Conservation (phyloP, 2,888 invertebrate genomes). For the Macaria notata region DNA sequence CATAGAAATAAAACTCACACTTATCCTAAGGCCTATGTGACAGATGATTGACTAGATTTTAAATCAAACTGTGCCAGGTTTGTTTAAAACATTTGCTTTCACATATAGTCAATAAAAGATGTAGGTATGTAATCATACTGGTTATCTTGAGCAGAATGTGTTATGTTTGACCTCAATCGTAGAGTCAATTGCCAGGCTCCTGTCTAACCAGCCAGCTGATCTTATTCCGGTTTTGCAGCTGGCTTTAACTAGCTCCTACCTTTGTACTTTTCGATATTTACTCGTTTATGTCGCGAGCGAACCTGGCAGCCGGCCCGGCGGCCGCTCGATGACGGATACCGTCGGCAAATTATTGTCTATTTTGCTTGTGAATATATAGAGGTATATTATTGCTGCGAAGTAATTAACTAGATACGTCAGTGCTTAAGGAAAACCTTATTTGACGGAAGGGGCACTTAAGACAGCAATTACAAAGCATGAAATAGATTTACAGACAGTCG, state of each 20-base stretch:
- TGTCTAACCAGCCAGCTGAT: conserved; percentile 40
- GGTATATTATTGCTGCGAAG: no score
- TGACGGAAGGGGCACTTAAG: no score
- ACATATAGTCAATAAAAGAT: background rate
- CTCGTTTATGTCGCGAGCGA: conserved; percentile 1
- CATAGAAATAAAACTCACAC: no score
- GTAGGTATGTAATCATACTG: conserved; percentile 1
- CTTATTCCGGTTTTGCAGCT: conserved; percentile 51
- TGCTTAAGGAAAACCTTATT: no score
- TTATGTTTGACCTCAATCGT: conserved; percentile 17
- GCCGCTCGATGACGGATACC: background rate
- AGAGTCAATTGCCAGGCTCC: conserved; percentile 19
- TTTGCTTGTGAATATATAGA: no score
- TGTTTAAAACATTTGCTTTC: no score
- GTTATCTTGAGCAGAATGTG: conserved; percentile 9
- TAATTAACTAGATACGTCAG: no score
- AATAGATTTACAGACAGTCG: no score
- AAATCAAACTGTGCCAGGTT: no score
- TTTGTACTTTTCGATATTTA: conserved; percentile 10
- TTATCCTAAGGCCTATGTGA: no score
- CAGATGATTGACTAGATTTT: no score
- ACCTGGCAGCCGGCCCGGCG: conserved; percentile 12
- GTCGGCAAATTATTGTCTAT: background rate
- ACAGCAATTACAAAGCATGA: no score
- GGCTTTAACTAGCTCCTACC: conserved; percentile 42